Percentiles rank a stretch among this genome's conserved stretches.
phyloP scores from a whole-genome alignment of 2,113 vertebrate species.

The Hemibagrus wyckioides region DNA sequence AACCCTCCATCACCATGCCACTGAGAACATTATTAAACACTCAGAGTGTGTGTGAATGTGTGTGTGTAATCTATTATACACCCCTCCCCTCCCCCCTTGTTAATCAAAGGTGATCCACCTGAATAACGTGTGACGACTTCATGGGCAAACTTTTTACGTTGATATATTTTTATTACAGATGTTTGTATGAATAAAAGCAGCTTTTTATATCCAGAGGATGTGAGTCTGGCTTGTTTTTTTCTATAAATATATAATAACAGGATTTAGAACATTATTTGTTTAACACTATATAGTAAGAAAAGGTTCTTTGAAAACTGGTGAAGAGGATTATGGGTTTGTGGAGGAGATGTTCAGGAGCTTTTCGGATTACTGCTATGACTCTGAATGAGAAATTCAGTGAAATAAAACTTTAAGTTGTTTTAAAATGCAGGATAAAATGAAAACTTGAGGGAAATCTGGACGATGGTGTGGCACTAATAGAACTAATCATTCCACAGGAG shows the following conservation, averaged over 20 bases:
- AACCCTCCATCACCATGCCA: too few species aligned
- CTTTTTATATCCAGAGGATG: not conserved
- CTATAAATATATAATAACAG: not conserved
- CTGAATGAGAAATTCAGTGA: not conserved
- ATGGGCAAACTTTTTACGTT: not conserved
- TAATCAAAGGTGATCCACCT: not conserved
- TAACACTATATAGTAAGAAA: not conserved
- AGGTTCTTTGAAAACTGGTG: not conserved
- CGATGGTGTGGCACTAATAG: too few species aligned
- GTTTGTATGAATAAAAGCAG: conserved; percentile 20
- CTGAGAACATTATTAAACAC: not conserved
- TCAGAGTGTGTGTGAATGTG: not conserved
- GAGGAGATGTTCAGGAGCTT: not conserved
- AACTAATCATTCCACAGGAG: too few species aligned
- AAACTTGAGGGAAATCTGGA: too few species aligned
- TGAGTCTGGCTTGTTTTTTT: not conserved
- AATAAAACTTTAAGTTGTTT: not conserved
- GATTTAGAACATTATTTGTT: not conserved
- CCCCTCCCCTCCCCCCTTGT: too few species aligned
- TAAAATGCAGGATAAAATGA: too few species aligned
- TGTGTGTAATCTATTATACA: not conserved
- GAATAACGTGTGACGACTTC: not conserved
- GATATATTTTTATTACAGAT: conserved; percentile 10
- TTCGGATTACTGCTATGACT: not conserved
- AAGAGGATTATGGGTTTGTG: not conserved